Evolutionary conservation across 2,113 vertebrate genomes (phyloP).

Genomic region (Corythoichthys haematopterus): DNA sequence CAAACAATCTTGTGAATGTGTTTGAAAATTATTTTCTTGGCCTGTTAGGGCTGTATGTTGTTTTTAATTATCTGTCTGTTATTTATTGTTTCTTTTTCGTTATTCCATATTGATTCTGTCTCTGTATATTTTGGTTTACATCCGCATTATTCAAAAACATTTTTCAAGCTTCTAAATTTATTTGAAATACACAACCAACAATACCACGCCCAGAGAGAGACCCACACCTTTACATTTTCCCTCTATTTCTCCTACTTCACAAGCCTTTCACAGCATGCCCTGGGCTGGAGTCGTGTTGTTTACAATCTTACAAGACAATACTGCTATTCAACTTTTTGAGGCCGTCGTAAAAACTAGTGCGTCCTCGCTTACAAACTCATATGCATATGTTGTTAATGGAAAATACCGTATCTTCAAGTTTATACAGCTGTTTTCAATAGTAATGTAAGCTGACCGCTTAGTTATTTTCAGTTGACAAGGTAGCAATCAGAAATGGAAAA

Average conservation of each 20-base stretch:
- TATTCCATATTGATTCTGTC: slow-evolving; percentile 2
- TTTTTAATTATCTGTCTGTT: slow-evolving; percentile 27
- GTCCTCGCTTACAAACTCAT: slow-evolving; percentile 2
- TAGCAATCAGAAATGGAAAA: background rate
- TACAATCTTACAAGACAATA: background rate
- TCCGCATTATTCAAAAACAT: background rate
- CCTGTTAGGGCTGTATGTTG: slow-evolving; percentile 16
- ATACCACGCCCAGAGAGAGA: background rate
- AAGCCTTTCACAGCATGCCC: background rate
- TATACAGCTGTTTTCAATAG: background rate
- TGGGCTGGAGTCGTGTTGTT: background rate
- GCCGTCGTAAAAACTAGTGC: slow-evolving; percentile 1
- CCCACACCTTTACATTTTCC: background rate
- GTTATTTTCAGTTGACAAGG: background rate
- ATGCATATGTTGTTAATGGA: slow-evolving; percentile 6
- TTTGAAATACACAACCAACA: background rate
- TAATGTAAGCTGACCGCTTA: background rate
- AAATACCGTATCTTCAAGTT: slow-evolving; percentile 1
- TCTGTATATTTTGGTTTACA: background rate
- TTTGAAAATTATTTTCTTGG: slow-evolving; percentile 6
- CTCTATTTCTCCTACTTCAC: background rate
- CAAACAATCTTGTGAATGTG: slow-evolving; percentile 5
- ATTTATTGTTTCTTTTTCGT: slow-evolving; percentile 5
- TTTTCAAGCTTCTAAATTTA: background rate
- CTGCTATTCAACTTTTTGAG: background rate